phyloP scores from a whole-genome alignment of 1,140 invertebrate species.

The Nymphalis io region DNA sequence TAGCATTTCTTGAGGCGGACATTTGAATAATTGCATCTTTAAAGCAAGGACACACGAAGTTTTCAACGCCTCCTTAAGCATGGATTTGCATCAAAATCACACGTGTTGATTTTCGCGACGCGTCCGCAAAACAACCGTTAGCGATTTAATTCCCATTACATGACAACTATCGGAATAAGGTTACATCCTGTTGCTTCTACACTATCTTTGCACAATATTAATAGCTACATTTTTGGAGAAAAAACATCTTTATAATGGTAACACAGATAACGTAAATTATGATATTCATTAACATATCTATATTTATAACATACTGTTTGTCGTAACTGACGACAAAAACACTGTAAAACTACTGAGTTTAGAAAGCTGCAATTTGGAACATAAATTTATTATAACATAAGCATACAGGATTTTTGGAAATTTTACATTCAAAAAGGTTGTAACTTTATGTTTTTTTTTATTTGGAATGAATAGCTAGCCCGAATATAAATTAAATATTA shows the following conservation, averaged over 20 bases:
- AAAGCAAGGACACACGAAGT: slow-evolving; percentile 39
- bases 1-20: slow-evolving; percentile 55
- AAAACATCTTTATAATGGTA: neutral
- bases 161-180: neutral
- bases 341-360: no score
- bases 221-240: neutral
- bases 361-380: no score
- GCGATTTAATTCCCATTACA: neutral
- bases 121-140: slow-evolving; percentile 1
- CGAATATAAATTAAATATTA: neutral
- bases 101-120: slow-evolving; percentile 9
- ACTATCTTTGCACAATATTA: neutral
- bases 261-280: neutral
- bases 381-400: no score
- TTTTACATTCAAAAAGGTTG: no score
- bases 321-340: no score
- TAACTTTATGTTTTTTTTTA: no score
- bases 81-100: slow-evolving; percentile 16
- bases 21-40: slow-evolving; percentile 69
- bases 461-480: no score
- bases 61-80: slow-evolving; percentile 17
- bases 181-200: neutral
- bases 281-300: neutral
- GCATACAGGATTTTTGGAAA: no score
- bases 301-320: no score